A percentile compares a stretch with the other conserved stretches of the same genome.
Evolutionary conservation across 2,113 vertebrate genomes (phyloP).

Genomic region (human): GRCh38 chr14:62163001-62163500

Average conservation of each 20-base stretch:
- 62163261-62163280: not conserved
- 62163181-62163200: not conserved
- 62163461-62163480: not conserved
- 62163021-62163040: not conserved
- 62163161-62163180: conserved; percentile 44
- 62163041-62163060: not conserved
- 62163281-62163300: not conserved
- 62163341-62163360: not conserved
- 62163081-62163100: not conserved
- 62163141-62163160: not conserved
- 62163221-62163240: not conserved
- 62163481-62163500: not conserved
- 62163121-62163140: not conserved
- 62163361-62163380: not conserved
- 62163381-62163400: not conserved
- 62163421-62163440: not conserved
- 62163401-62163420: not conserved
- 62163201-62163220: not conserved
- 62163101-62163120: not conserved
- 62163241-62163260: not conserved
- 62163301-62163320: not conserved
- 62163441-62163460: not conserved
- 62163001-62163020: not conserved
- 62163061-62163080: not conserved
- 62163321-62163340: not conserved